Evolutionary conservation across 2,113 vertebrate genomes (phyloP), one percentile per base, ranked within the genome.

Genomic region (Heterocephalus glaber): DNA sequence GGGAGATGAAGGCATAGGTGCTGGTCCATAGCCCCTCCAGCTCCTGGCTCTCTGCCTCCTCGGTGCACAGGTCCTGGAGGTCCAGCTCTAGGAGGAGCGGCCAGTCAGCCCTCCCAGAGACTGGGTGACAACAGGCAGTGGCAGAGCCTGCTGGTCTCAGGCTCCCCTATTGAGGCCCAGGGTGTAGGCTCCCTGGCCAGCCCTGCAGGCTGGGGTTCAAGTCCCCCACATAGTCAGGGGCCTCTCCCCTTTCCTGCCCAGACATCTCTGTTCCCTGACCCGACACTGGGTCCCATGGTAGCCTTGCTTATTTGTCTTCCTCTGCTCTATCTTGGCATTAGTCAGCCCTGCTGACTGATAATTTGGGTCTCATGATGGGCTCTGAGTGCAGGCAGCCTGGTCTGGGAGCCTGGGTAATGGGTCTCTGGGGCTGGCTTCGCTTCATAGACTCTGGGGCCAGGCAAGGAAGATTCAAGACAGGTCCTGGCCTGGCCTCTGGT

Each of bases 1-100:
- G 97, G 3, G 56, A 2, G 60, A 97, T 38, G 93, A 98, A 98
- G 80, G 96, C 2, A 0, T 68, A 95, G 89, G 96, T 96, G 89
- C 97, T 95, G 41, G 68, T 89, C 97, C 97, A 97, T 14, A 90
- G 60, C 2, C 82, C 96, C 0, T 95, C 96, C 35, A 97, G 63
- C 7, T 96, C 97, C 52, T 95, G 38, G 0, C 89, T 41, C 26
- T 95, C 96, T 0, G 44, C 12, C 0, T n/a, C 82, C 5, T 95
- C 94, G 0, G 8, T 16, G 0, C 95, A 98, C 22, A 96, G 33
- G 20, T 98, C 97, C 6, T 92, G 58, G 0, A 81, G 74, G 12
- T 66, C 80, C 49, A 94, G 35, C 61, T 97, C 98, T 97, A 95
- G 4, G 56, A 87, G 84, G 28, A 72, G 0, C 0, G 13, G 63